These are phyloP conservation scores for Xanthorhoe designata DNA, from an alignment of 2,888 invertebrate species.

Conservation along the genomic window DNA sequence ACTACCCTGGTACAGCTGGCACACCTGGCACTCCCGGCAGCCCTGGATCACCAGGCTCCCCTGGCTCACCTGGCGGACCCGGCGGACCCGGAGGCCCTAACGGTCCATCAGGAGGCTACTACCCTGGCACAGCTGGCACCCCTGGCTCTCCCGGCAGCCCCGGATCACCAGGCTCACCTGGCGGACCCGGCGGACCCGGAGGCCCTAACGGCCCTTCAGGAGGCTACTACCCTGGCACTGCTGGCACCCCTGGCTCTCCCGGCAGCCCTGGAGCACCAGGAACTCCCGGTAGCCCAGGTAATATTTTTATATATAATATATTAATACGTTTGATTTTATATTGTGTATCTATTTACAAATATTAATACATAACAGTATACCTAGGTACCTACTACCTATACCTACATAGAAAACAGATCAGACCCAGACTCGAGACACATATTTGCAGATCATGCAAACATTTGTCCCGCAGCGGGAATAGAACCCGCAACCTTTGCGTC, in stretches of 20 bases:
- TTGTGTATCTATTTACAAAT: too few relatives aligned
- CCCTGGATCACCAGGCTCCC: slow-evolving; percentile 49
- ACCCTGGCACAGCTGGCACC: slow-evolving; percentile 21
- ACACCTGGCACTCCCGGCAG: slow-evolving; percentile 49
- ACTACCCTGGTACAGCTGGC: slow-evolving; percentile 37
- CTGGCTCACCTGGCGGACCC: slow-evolving; percentile 42
- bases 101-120: too few relatives aligned
- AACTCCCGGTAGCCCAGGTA: slow-evolving; percentile 42
- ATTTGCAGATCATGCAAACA: too few relatives aligned
- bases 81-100: background rate
- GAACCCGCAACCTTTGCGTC: too few relatives aligned
- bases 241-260: slow-evolving; percentile 13
- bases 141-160: slow-evolving; percentile 48
- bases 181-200: slow-evolving; percentile 35
- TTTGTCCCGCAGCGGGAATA: too few relatives aligned
- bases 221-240: background rate
- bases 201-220: slow-evolving; percentile 14
- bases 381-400: too few relatives aligned
- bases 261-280: slow-evolving; percentile 44
- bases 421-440: too few relatives aligned
- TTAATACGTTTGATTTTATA: too few relatives aligned
- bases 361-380: too few relatives aligned
- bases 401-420: too few relatives aligned
- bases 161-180: slow-evolving; percentile 45
- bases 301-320: too few relatives aligned